Base-by-base conservation (phyloP, 2,888 invertebrate species). In the Tyria jacobaeae region DNA sequence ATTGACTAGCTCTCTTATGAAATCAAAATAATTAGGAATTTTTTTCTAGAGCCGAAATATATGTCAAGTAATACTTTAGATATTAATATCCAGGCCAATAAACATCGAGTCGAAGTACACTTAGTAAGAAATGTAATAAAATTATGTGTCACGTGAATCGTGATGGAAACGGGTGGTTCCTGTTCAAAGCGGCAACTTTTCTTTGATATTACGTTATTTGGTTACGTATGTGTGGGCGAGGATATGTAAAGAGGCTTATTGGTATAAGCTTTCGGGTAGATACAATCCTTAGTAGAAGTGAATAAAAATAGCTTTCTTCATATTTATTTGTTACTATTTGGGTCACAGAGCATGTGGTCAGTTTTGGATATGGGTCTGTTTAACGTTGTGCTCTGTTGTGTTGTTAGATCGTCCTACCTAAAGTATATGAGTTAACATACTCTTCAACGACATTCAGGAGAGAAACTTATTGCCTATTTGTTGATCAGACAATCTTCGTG, bases 191-290 rank as follows among this genome's bases (percentile, higher is more conserved):
- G 77, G 78, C 72, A 81, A 83, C 79, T 82, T 85, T 81, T 80
- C 85, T 88, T 87, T 87, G 85, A 88, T 86, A 87, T 86, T 84
- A 83, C 81, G 85, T 87, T 86, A 88, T 87, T 86, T 82, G 78
- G 82, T 81, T 82, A 78, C 73, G 71, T 75, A 79, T 79, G 79
- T 79, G 77, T 74, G 79, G 77, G 78, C 66, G 79, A 71, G 73
- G 79, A 78, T 79, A 81, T 76, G 78, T 80, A 78, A 79, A 80
- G 73, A 74, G 78, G 84, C 81, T 85, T 84, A 84, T 78, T 82
- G 75, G 68, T 80, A 78, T 82, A 75, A 83, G 76, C 77, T 78
- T 65, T 73, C 27, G 60, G 64, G 51, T 75, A 50, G 49, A 72
- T 72, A 72, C 55, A 50, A 68, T 78, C 67, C 73, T 72, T 73